phyloP scores from a whole-genome alignment of 2,797 vertebrate species.

The Loriculus beryllinus region DNA sequence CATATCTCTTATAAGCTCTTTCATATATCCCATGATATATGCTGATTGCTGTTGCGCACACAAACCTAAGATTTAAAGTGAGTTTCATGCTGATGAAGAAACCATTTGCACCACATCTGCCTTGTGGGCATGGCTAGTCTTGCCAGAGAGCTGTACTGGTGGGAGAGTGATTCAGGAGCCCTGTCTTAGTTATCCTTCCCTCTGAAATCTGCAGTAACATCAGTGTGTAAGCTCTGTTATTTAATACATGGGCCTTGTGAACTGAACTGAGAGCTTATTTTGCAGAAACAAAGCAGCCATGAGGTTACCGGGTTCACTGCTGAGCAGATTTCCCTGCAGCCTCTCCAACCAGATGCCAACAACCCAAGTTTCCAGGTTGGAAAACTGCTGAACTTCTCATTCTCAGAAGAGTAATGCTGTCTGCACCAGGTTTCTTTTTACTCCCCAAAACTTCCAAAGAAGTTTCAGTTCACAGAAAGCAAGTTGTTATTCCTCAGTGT shows the following conservation, averaged over 20 bases:
- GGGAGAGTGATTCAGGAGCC: not conserved
- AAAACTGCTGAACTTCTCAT: not conserved
- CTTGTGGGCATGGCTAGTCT: not conserved
- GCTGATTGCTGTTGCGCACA: fast-evolving
- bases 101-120: fast-evolving
- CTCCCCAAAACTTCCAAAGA: not conserved
- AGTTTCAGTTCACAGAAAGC: not conserved
- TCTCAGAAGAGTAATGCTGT: not conserved
- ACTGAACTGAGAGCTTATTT: not conserved
- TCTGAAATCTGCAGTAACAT: fast-evolving
- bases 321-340: not conserved
- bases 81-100: not conserved
- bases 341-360: not conserved
- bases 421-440: not conserved
- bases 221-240: not conserved
- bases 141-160: not conserved
- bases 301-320: not conserved
- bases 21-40: fast-evolving
- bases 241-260: not conserved
- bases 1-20: not conserved
- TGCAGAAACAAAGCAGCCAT: not conserved
- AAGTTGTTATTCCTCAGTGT: not conserved
- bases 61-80: not conserved
- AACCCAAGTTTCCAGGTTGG: not conserved
- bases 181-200: not conserved